Conservation (phyloP, 1,140 invertebrate species). For the Anastatus disparis region DNA sequence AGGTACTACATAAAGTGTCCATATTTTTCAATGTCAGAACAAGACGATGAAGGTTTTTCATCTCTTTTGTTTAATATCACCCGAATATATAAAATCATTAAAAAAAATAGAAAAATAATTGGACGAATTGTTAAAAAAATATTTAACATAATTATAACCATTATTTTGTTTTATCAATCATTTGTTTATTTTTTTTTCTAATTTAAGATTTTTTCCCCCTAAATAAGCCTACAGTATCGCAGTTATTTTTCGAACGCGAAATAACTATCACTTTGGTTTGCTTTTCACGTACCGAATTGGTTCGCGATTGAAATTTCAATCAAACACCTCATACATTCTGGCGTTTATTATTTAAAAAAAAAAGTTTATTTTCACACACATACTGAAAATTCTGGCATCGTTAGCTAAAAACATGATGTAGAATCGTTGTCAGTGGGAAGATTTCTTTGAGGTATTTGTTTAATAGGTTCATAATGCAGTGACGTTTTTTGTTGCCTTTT, state of each 20-base stretch:
- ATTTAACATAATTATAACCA: too few relatives aligned
- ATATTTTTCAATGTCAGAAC: not conserved
- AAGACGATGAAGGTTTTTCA: too few relatives aligned
- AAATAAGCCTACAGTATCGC: too few relatives aligned
- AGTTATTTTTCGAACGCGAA: not conserved
- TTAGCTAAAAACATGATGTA: conserved; percentile 30
- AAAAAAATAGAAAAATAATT: too few relatives aligned
- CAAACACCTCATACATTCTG: not conserved
- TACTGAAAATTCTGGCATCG: conserved; percentile 7
- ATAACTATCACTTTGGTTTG: conserved; percentile 4
- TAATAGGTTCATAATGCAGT: conserved; percentile 26
- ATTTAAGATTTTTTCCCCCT: too few relatives aligned
- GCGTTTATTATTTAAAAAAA: not conserved
- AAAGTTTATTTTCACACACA: too few relatives aligned
- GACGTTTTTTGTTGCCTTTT: too few relatives aligned
- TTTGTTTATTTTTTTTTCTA: too few relatives aligned
- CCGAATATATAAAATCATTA: too few relatives aligned
- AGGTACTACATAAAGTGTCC: not conserved
- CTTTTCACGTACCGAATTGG: not conserved
- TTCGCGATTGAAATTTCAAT: not conserved
- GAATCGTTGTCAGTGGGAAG: conserved; percentile 43
- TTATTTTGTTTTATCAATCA: too few relatives aligned
- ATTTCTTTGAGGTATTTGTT: conserved; percentile 40
- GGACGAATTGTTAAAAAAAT: too few relatives aligned
- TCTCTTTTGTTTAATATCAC: too few relatives aligned